Base-by-base conservation (phyloP, 2,888 invertebrate species). In the Sphaeridia pumilis region DNA sequence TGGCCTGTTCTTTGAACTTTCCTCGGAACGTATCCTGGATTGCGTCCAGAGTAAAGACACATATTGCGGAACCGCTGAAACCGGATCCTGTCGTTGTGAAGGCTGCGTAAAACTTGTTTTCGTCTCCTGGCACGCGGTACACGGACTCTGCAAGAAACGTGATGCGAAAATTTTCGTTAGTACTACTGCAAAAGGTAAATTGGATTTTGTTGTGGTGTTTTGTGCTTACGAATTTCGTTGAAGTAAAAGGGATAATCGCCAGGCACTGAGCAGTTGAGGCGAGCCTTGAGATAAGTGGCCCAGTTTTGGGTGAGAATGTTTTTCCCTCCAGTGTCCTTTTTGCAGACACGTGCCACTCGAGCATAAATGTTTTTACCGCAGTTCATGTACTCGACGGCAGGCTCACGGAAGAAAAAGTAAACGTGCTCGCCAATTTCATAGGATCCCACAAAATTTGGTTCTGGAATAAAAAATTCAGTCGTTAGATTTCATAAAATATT, bases 221-320 rank as follows among this genome's bases (percentile, higher is more conserved):
- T 26, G 12, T 44, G 79, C 86, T 85, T 76, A 87, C 87, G 93
- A 70, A 95, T 92, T 76, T 94, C 94, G 74, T 97, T 92, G 78
- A 97, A 97, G 74, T 95, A 94, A 76, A 95, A 97, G 1, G 95
- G 95, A 70, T 90, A 94, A 70, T 94, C 94, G 65, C 95, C 95
- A 12, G 95, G 93, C 69, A 94, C 88, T 67, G 92, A 92, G 74
- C 94, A 94, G 74, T 93, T 94, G 63, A 94, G 79, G 52, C 94
- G 77, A 7, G 93, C 93, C 72, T 94, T 94, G 60, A 94, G 76
- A 71, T 90, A 95, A 5, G 93, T 92, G 55, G 90, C 89, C 93
- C 93, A 94, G 72, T 93, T 93, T 72, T 93, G 90, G 59, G 83
- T 83, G 51, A 93, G 77, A 62, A 93, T 85, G 70, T 89, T 87